Conservation (phyloP, 2,797 vertebrate genomes). For the Clangula hyemalis region DNA sequence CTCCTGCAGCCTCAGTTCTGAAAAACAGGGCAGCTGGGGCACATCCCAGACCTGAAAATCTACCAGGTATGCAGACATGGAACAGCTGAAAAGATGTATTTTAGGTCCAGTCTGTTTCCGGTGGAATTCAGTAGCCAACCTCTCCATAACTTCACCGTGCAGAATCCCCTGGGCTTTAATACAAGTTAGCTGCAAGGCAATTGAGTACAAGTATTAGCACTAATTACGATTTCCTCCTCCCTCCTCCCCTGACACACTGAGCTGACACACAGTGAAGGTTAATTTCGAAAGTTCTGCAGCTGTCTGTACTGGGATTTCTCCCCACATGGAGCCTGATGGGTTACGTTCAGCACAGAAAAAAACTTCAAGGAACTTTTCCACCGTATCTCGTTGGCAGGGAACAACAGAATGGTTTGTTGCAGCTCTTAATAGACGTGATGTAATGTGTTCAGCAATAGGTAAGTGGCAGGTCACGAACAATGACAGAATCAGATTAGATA, state of each 20-base stretch:
- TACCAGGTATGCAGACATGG: neutral
- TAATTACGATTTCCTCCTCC: neutral
- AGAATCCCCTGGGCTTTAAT: neutral
- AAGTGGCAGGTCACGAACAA: slow-evolving; percentile 27
- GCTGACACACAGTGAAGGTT: accelerated
- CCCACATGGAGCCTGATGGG: neutral
- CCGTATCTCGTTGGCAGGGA: neutral
- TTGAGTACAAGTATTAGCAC: neutral
- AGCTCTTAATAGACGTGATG: slow-evolving; percentile 37
- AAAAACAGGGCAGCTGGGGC: neutral
- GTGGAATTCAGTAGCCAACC: neutral
- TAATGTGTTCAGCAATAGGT: slow-evolving; percentile 25
- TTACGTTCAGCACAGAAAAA: neutral
- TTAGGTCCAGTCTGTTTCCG: neutral
- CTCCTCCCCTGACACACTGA: neutral
- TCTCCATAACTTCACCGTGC: neutral
- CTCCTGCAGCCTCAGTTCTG: neutral
- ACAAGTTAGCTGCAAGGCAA: neutral
- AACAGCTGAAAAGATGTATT: neutral
- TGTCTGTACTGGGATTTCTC: neutral
- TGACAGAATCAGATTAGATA: slow-evolving; percentile 1
- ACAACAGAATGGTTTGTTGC: slow-evolving; percentile 33
- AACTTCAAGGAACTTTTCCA: slow-evolving; percentile 7
- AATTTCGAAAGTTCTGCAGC: neutral
- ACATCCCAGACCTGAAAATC: neutral